Evolutionary conservation across 2,113 vertebrate species (phyloP), one percentile per base, ranked within the genome.

Genomic region (Zapus hudsonius): DNA sequence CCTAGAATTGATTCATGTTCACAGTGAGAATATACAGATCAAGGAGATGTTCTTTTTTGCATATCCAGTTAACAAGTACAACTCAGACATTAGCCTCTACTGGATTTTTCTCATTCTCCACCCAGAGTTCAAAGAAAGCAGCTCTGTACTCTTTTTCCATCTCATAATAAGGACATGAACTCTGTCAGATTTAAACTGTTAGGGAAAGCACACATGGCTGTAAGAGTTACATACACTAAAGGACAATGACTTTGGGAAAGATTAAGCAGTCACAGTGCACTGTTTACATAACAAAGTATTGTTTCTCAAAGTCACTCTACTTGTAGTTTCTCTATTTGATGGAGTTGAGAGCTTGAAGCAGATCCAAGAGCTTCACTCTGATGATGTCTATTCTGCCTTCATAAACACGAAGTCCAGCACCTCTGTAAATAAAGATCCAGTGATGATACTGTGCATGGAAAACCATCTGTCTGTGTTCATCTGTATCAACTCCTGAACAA

Each of bases 381-480:
- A 38, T 91, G 86, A 72, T 90, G 95, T 94, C 23, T 61, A 42
- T 47, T 85, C 83, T 95, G 70, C 5, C 13, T 2, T 87, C 74
- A 95, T 95, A 93, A 96, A 94, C 67, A 93, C 38, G 73, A 97
- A 42, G 69, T 93, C 40, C 90, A 96, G 80, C 52, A 42, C 94
- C 96, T 90, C 33, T 73, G 52, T 94, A 97, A 97, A 95, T 95
- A 95, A 92, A 92, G 97, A 96, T 78, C 86, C 87, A 97, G 79
- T 96, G 97, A 97, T 96, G 83, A 93, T 95, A 90, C 88, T 94
- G 55, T 85, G 98, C 92, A 88, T 70, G 90, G 92, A 88, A 97
- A 97, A 97, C 96, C 97, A 97, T 97, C 97, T 97, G 97, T 96
- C 97, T 95, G 88, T 87, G 93, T 89, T 98, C 88, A 97, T 97